Percentiles rank a stretch among this genome's conserved stretches.
Conservation (phyloP, 2,113 vertebrate genomes). For the Limnothrissa miodon region DNA sequence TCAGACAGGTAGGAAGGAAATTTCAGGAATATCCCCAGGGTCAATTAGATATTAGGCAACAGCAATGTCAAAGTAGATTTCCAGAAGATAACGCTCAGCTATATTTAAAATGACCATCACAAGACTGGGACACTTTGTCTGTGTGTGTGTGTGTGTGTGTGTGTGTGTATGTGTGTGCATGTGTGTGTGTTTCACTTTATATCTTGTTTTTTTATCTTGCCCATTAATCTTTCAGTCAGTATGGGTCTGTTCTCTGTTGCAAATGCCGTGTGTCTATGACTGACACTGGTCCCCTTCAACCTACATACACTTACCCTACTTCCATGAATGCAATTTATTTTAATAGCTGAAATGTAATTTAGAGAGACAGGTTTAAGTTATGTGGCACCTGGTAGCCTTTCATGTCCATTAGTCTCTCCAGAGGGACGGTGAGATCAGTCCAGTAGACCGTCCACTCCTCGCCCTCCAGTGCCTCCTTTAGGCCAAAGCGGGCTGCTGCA, state of each 20-base stretch:
- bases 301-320: background rate
- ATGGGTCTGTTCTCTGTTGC: background rate
- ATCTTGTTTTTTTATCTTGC: background rate
- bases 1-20: background rate
- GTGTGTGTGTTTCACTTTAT: background rate
- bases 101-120: background rate
- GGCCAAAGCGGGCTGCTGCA: constrained; percentile 50
- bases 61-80: no score
- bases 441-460: constrained; percentile 56
- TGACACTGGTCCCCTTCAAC: background rate
- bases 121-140: background rate
- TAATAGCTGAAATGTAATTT: background rate
- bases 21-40: no score
- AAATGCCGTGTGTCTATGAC: background rate
- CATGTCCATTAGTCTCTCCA: constrained; percentile 58
- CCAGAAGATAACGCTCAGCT: background rate
- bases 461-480: constrained; percentile 49
- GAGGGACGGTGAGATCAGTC: constrained; percentile 52
- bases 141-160: background rate
- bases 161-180: background rate
- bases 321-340: background rate
- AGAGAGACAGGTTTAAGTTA: background rate
- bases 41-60: no score
- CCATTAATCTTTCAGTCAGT: background rate
- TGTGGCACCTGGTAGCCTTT: constrained; percentile 59